Evolutionary conservation across 2,888 invertebrate species (phyloP), one percentile per base, ranked within the genome.

Genomic region (Drymonia ruficornis): DNA sequence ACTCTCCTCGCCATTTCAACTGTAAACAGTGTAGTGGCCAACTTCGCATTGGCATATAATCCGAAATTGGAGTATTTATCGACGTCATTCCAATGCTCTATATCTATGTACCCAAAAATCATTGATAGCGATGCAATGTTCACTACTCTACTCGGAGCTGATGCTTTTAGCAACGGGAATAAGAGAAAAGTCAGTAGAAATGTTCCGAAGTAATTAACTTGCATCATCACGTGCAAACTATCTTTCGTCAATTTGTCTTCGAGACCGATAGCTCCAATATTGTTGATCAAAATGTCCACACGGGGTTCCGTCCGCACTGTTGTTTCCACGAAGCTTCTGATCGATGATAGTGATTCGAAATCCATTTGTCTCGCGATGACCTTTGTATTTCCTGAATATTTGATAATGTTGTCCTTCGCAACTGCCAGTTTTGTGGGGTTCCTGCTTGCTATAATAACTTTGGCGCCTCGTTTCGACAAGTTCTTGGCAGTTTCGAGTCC

Each of bases 41-140:
- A 56, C 51, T 89, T 89, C 0, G 89, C 77, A 49, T 89, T 88
- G 56, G 95, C 85, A 70, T 96, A 96, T 40, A 65, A 70, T 19
- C 80, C 93, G 6, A 94, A 93, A 55, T 95, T 94, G 0, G 93
- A 91, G 51, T 95, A 94, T 51, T 91, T 88, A 12, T 94, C 94
- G 34, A 95, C 92, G 13, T 96, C 96, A 78, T 97, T 97, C 61
- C 96, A 82, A 59, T 96, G 95, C 29, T 96, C 93, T 34, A 97
- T 74, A 77, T 97, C 95, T 9, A 97, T 86, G 0, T 93, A 90
- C 0, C 96, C 94, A 1, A 97, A 74, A 15, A 95, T 92, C 72
- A 96, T 95, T 1, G 96, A 88, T 64, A 95, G 93, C 0, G 90
- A 89, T 0, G 86, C 81, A 0, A 87, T 82, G 50, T 82, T 87